These are phyloP conservation scores for Paedocypris sp. DNA, from an alignment of 2,113 vertebrate species.

Conservation along the genomic window DNA sequence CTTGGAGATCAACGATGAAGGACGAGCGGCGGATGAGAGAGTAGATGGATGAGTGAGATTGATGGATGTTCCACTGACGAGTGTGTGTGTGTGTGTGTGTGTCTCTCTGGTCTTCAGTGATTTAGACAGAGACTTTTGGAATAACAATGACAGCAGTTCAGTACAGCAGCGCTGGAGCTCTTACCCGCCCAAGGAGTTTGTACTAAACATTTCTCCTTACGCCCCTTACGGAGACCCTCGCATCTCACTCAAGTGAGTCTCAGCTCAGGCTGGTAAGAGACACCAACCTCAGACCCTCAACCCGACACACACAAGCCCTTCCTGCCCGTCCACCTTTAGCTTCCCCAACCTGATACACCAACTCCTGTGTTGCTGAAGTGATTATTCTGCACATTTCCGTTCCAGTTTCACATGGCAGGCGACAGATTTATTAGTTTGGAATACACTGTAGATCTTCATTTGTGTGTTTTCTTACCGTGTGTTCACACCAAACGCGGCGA, in stretches of 20 bases:
- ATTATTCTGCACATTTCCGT: no score
- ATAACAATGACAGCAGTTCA: slow-evolving; percentile 99
- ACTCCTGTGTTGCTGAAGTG: neutral
- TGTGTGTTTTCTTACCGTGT: no score
- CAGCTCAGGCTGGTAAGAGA: slow-evolving; percentile 64
- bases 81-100: slow-evolving; percentile 30
- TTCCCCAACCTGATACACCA: neutral
- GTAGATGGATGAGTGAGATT: neutral
- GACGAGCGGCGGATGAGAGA: neutral
- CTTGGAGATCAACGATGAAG: no score
- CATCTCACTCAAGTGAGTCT: slow-evolving; percentile 99
- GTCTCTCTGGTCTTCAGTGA: slow-evolving; percentile 79
- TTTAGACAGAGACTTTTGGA: slow-evolving; percentile 99
- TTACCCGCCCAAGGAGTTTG: slow-evolving; percentile 99
- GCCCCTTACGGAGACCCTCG: slow-evolving; percentile 95
- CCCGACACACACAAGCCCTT: neutral
- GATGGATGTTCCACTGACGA: slow-evolving; percentile 21
- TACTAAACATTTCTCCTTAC: slow-evolving; percentile 99
- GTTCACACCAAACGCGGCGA: no score
- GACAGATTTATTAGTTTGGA: no score
- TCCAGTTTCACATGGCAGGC: no score
- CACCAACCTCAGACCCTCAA: slow-evolving; percentile 36
- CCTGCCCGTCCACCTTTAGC: neutral
- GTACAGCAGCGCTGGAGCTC: slow-evolving; percentile 99
- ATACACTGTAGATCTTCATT: no score